These are phyloP conservation scores for Lycophotia porphyrea DNA, from an alignment of 2,888 invertebrate species.

Conservation along the genomic window DNA sequence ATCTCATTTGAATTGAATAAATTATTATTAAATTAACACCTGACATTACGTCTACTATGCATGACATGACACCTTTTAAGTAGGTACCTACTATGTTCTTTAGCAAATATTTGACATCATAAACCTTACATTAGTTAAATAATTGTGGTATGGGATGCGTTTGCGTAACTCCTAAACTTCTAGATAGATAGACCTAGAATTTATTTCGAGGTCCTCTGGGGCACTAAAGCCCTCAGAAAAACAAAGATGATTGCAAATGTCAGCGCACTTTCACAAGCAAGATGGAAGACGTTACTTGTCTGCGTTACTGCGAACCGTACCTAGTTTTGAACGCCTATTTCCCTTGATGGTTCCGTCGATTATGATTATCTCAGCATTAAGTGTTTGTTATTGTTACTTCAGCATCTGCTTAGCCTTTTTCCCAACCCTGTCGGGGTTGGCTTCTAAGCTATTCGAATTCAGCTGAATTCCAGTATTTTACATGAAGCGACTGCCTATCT, in stretches of 20 bases:
- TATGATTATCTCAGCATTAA: not conserved
- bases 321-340: not conserved
- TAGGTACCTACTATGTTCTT: not conserved
- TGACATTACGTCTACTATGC: no score
- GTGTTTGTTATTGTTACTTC: not conserved
- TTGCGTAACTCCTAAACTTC: not conserved
- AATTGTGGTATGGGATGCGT: constrained; percentile 8
- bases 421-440: not conserved
- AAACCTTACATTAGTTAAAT: not conserved
- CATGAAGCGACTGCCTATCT: no score
- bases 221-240: not conserved
- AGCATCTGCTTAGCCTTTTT: not conserved
- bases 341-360: not conserved
- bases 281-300: not conserved
- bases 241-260: not conserved
- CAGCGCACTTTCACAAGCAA: not conserved
- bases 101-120: not conserved
- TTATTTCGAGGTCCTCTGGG: not conserved
- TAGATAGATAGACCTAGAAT: not conserved
- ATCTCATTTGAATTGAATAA: no score
- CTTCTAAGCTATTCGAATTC: no score
- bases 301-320: not conserved
- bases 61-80: not conserved
- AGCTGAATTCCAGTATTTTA: no score
- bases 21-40: no score